A percentile compares a stretch with the other conserved stretches of the same genome.
Conservation (phyloP, 2,113 vertebrate species). For the Synchiropus splendidus region DNA sequence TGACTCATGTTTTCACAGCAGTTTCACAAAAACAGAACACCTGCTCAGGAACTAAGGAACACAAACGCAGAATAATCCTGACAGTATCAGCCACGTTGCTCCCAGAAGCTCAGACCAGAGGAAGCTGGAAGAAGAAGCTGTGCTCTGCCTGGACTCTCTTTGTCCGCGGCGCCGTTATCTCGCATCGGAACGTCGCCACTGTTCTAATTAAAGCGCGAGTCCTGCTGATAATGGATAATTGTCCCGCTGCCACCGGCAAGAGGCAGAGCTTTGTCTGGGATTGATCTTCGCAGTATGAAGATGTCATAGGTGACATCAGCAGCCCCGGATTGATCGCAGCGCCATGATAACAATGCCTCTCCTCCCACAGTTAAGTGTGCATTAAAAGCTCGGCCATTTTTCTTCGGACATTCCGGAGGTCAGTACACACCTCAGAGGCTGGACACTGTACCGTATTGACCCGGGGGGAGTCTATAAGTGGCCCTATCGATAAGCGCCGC, state of each 20-base stretch:
- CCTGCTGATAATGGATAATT: conserved; percentile 28
- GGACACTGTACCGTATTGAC: no score
- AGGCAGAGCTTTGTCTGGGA: conserved; percentile 34
- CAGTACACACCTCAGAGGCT: no score
- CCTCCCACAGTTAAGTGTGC: conserved; percentile 10
- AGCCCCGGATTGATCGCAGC: conserved; percentile 34
- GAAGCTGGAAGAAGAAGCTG: no score
- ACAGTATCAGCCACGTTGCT: no score
- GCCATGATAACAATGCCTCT: conserved; percentile 21
- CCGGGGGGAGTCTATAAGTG: conserved; percentile 17
- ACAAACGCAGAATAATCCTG: no score
- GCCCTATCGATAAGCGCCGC: conserved; percentile 17
- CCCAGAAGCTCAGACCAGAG: no score
- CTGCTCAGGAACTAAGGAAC: no score
- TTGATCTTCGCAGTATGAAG: conserved; percentile 32
- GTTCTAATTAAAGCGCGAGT: conserved; percentile 40
- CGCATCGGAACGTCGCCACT: conserved; percentile 20
- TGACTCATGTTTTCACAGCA: no score
- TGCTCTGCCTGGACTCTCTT: conserved; percentile 8
- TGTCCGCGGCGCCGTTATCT: conserved; percentile 34
- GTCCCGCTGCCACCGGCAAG: conserved; percentile 20
- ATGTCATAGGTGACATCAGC: conserved; percentile 12
- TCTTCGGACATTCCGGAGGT: no score
- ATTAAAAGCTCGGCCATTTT: conserved; percentile 38
- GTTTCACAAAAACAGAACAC: no score